A percentile compares a stretch with the other conserved stretches of the same genome.
phyloP scores from a whole-genome alignment of 2,113 vertebrate species.

The Peromyscus californicus region DNA sequence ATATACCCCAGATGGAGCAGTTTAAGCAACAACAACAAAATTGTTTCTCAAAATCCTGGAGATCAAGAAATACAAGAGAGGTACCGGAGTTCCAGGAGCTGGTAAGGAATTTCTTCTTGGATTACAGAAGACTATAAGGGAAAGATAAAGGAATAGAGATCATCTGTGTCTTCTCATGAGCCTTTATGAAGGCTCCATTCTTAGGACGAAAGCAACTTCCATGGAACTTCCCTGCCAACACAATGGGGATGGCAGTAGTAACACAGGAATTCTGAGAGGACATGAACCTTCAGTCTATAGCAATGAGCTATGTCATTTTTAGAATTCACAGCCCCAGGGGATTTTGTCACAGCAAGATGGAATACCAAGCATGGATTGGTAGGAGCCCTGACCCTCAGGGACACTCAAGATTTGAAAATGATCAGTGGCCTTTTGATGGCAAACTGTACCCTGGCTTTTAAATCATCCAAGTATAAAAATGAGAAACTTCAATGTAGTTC shows the following conservation, averaged over 20 bases:
- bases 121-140: rapidly evolving
- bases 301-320: background rate
- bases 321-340: background rate
- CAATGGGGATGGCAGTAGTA: background rate
- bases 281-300: background rate
- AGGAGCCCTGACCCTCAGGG: rapidly evolving
- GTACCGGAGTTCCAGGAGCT: no score
- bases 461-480: background rate
- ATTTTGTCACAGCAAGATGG: background rate
- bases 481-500: background rate
- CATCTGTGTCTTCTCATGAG: rapidly evolving
- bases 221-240: background rate
- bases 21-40: background rate
- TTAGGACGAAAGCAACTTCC: background rate
- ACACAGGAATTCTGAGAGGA: background rate
- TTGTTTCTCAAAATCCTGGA: background rate
- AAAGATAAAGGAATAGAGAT: no score
- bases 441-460: background rate
- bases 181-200: background rate
- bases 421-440: background rate
- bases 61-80: background rate
- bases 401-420: background rate
- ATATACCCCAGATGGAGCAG: background rate
- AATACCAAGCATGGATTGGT: background rate
- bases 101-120: background rate